Percentiles rank a stretch among this genome's conserved stretches.
These are phyloP conservation scores for Bufotes viridis DNA, from an alignment of 2,797 vertebrate species.

Conservation along the genomic window DNA sequence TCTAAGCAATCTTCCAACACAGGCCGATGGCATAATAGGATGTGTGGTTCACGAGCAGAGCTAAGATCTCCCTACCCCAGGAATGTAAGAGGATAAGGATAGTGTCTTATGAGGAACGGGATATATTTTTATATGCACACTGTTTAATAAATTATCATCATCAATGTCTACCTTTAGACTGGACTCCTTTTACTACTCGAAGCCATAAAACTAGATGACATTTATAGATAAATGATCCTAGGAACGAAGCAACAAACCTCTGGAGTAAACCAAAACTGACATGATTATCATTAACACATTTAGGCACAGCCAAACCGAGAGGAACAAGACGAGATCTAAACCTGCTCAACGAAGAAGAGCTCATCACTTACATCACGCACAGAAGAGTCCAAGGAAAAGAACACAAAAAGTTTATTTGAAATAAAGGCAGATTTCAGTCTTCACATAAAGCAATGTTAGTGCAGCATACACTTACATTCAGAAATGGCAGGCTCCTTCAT, in stretches of 20 bases:
- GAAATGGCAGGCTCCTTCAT: constrained; percentile 4
- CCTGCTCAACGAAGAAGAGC: not conserved
- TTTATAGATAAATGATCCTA: constrained; percentile 23
- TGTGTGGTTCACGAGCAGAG: too few species aligned
- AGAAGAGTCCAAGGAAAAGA: not conserved
- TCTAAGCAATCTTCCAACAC: too few species aligned
- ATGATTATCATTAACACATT: not conserved
- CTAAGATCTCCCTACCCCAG: not conserved
- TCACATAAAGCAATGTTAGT: not conserved
- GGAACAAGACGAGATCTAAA: not conserved
- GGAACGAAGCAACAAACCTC: not conserved
- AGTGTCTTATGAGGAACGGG: not conserved
- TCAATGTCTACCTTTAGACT: constrained; percentile 16
- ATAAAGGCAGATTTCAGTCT: constrained; percentile 4
- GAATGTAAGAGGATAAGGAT: not conserved
- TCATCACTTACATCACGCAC: too few species aligned
- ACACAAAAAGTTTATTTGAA: constrained; percentile 15
- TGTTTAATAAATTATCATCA: not conserved
- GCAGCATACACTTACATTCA: not conserved
- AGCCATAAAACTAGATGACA: constrained; percentile 26
- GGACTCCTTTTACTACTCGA: constrained; percentile 17
- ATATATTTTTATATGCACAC: not conserved
- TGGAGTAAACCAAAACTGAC: not conserved
- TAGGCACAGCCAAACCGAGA: not conserved
- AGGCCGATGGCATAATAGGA: too few species aligned